Percentiles rank a stretch among this genome's conserved stretches.
Conservation (phyloP, 2,888 invertebrate genomes). For the Sericinus montela region DNA sequence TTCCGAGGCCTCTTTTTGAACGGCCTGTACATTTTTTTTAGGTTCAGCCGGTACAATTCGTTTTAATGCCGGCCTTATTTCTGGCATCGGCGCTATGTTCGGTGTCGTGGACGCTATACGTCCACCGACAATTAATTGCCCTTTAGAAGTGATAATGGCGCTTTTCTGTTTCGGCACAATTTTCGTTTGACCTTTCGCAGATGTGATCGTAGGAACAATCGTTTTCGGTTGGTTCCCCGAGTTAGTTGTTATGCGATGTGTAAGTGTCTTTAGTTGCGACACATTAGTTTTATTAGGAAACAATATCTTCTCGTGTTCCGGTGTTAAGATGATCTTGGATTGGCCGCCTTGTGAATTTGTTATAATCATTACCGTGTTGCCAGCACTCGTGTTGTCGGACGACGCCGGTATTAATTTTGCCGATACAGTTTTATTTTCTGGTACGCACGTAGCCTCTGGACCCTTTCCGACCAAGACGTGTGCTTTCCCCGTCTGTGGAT, state of each 20-base stretch:
- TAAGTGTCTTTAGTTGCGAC: conserved; percentile 58
- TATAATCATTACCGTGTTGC: conserved; percentile 81
- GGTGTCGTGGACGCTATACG: conserved; percentile 63
- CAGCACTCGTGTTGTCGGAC: conserved; percentile 50
- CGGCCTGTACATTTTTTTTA: conserved; percentile 54
- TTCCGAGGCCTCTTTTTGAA: conserved; percentile 57
- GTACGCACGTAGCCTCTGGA: conserved; percentile 34
- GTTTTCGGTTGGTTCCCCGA: conserved; percentile 42
- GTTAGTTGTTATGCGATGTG: conserved; percentile 53
- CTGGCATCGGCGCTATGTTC: conserved; percentile 70
- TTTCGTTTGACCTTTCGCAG: conserved; percentile 50
- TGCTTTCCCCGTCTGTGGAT: conserved; percentile 70
- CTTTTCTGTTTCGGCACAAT: conserved; percentile 65
- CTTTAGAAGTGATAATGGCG: conserved; percentile 79
- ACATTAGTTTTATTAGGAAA: conserved; percentile 71
- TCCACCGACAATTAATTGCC: conserved; percentile 72
- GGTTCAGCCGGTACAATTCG: conserved; percentile 56
- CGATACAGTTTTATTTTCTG: conserved; percentile 58
- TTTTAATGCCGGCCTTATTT: conserved; percentile 55
- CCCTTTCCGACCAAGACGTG: conserved; percentile 61
- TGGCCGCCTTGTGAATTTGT: conserved; percentile 81
- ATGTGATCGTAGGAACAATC: conserved; percentile 36
- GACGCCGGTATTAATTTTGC: conserved; percentile 60
- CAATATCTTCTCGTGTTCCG: conserved; percentile 80
- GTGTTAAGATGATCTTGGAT: conserved; percentile 79